Percentiles rank a stretch among this genome's conserved stretches.
Evolutionary conservation across 30 jellyfish, hydroid and myxozoan genomes (phyloP).

Genomic region (Aurelia sp.): DNA sequence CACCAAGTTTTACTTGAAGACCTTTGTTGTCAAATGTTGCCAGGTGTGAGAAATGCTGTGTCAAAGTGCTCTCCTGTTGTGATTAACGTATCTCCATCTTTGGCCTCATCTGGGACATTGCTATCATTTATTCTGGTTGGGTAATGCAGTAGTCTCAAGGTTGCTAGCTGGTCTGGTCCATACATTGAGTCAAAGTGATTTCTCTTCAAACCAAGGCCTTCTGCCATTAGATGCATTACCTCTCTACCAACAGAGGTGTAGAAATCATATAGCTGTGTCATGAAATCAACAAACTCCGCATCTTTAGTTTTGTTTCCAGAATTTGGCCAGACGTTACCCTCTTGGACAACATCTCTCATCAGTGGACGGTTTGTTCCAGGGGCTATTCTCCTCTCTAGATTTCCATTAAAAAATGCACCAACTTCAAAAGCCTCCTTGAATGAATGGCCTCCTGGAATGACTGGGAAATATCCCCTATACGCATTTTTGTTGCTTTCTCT

Average conservation of each 20-base stretch:
- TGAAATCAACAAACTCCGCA: constrained; percentile 24
- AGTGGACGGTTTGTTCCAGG: constrained; percentile 50
- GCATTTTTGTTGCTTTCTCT: constrained; percentile 48
- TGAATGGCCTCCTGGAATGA: constrained; percentile 86
- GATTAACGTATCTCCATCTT: constrained; percentile 69
- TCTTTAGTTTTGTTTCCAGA: constrained; percentile 51
- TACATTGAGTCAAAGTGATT: constrained; percentile 46
- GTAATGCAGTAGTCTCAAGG: constrained; percentile 80
- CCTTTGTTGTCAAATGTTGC: constrained; percentile 80
- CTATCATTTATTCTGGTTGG: constrained; percentile 70
- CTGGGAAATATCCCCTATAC: constrained; percentile 84
- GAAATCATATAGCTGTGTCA: constrained; percentile 39
- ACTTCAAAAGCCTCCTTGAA: constrained; percentile 82
- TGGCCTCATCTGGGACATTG: constrained; percentile 79
- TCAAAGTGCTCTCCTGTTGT: constrained; percentile 94
- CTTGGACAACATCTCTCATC: constrained; percentile 80
- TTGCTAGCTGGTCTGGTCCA: constrained; percentile 65
- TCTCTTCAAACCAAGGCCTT: constrained; percentile 71
- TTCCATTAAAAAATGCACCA: constrained; percentile 61
- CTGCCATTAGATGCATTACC: constrained; percentile 61
- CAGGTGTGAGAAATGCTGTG: constrained; percentile 63
- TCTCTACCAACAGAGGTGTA: constrained; percentile 25
- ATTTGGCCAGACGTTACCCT: constrained; percentile 80
- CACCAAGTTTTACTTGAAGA: constrained; percentile 75
- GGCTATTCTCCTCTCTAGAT: neutral